phyloP scores from a whole-genome alignment of 2,888 invertebrate genomes.

The Andrena hattorfiana region DNA sequence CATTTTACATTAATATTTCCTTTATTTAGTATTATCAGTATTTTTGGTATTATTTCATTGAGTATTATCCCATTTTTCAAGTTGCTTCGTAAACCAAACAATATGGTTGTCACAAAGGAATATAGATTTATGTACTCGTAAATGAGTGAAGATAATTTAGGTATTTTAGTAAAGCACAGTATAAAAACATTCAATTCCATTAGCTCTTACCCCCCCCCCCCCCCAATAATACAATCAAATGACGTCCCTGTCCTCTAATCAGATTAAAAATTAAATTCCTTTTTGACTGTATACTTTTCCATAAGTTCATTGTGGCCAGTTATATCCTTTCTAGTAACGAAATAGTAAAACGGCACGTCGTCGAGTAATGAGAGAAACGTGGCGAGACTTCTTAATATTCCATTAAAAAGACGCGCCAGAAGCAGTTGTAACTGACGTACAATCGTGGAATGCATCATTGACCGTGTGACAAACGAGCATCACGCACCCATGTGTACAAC shows the following conservation, averaged over 20 bases:
- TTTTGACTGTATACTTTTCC: not conserved
- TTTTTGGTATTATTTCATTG: too few relatives aligned
- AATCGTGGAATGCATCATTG: slow-evolving; percentile 63
- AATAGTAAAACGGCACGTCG: too few relatives aligned
- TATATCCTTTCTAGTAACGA: too few relatives aligned
- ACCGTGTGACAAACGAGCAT: slow-evolving; percentile 60
- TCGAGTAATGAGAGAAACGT: too few relatives aligned
- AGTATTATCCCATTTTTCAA: too few relatives aligned
- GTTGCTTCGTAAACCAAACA: too few relatives aligned
- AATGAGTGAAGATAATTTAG: too few relatives aligned
- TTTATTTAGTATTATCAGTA: too few relatives aligned
- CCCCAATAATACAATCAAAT: too few relatives aligned
- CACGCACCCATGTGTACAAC: slow-evolving; percentile 47
- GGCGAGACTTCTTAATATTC: not conserved
- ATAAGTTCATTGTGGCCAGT: not conserved
- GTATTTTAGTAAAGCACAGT: not conserved
- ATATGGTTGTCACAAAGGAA: too few relatives aligned
- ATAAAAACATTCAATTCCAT: not conserved
- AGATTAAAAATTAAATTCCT: not conserved
- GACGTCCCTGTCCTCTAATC: not conserved
- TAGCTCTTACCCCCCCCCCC: not conserved
- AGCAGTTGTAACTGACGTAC: slow-evolving; percentile 36
- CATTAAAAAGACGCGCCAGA: slow-evolving; percentile 13
- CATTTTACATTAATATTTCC: too few relatives aligned
- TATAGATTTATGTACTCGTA: too few relatives aligned